Base-by-base conservation (phyloP, 1,140 invertebrate species). In the Neodiprion fabricii region DNA sequence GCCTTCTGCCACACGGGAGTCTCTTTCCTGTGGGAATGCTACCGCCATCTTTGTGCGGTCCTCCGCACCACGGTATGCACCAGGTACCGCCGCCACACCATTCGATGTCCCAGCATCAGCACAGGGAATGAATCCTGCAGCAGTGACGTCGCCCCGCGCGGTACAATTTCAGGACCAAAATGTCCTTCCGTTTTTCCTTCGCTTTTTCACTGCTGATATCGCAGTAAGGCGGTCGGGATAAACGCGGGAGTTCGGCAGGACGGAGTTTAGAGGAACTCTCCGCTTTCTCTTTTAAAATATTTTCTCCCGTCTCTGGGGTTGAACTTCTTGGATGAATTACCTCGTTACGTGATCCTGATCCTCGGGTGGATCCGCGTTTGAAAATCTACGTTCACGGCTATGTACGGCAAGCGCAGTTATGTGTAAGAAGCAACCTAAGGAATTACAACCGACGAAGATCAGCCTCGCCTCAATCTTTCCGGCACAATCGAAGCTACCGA, bases 1-100 rank as follows among this genome's bases (percentile, higher is more conserved):
- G 83, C 1, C 81, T 90, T 5, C 77, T 87, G 48, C 79, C 81
- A 23, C 77, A 84, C 14, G 77, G 83, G 0, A 80, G 79, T 9
- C 81, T 88, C 17, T 86, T 87, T 76, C 82, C 85, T 10, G 81
- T 87, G 48, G 78, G 84, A 67, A 85, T 87, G 81, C 72, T 87
- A 48, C 79, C 84, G 48, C 53, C 53, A 61, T 61, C 53, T 61
- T 17, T 61, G n/a, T 61, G 53, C 53, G 53, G 53, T 61, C 53
- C 53, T 61, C 53, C 53, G 53, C 53, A 61, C n/a, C 53, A 61
- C 53, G 53, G 53, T 14, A 61, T 61, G 53, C 85, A 86, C 77
- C 83, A 81, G 3, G 80, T 81, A 9, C 70, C 87, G 14, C 71
- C 80, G 23, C 68, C 81, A 21, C 84, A 85, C 75, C 82, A 85